Percentiles rank a stretch among this genome's conserved stretches.
Conservation (phyloP, 2,888 invertebrate genomes). For the Dorcus hopei region DNA sequence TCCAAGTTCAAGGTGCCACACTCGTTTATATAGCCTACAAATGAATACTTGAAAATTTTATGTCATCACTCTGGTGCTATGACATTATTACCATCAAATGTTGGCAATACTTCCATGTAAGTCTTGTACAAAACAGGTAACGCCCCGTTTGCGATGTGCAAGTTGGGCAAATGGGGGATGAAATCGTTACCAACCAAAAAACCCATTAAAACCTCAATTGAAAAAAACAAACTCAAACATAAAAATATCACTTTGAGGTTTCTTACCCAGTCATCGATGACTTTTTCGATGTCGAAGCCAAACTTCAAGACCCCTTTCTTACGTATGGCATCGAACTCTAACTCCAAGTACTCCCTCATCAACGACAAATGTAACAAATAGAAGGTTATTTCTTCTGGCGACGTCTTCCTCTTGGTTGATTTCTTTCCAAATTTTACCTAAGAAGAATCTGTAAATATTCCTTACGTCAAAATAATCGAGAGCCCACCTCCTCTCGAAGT, state of each 20-base stretch:
- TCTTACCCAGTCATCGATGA: conserved; percentile 92
- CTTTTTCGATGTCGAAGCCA: conserved; percentile 78
- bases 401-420: conserved; percentile 61
- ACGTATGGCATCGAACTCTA: conserved; percentile 65
- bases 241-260: background rate
- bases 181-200: conserved; percentile 98
- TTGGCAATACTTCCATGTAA: conserved; percentile 83
- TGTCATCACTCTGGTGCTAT: background rate
- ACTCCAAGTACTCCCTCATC: conserved; percentile 86
- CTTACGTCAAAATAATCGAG: too few relatives aligned
- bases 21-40: conserved; percentile 89
- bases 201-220: conserved; percentile 75
- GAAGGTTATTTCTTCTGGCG: conserved; percentile 89
- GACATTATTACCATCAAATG: conserved; percentile 68
- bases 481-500: conserved; percentile 82
- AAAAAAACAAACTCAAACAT: conserved; percentile 1
- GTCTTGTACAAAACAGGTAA: conserved; percentile 81
- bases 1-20: conserved; percentile 76
- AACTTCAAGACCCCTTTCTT: conserved; percentile 64
- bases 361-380: conserved; percentile 89
- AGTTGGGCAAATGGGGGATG: conserved; percentile 90
- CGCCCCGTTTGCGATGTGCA: conserved; percentile 90
- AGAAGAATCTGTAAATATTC: background rate
- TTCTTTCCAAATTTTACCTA: conserved; percentile 74
- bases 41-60: conserved; percentile 11